Percentiles rank a stretch among this genome's conserved stretches.
phyloP scores from a whole-genome alignment of 2,113 vertebrate species.

The Globicephala melas region DNA sequence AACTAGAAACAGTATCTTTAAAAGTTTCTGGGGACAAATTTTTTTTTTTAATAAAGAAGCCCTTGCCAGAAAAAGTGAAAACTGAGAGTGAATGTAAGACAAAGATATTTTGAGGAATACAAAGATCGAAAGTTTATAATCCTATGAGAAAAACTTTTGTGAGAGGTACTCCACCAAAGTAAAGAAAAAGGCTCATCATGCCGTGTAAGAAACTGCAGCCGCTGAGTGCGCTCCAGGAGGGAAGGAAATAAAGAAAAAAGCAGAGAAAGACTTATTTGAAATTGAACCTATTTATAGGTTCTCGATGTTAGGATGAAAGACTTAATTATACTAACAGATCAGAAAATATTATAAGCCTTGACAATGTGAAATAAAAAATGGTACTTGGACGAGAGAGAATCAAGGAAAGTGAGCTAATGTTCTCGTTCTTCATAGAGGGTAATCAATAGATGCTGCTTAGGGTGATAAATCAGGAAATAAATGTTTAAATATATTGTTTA shows the following conservation, averaged over 20 bases:
- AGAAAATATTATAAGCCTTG: neutral
- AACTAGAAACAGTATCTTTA: neutral
- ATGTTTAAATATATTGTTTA: neutral
- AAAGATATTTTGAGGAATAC: neutral
- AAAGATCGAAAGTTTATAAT: neutral
- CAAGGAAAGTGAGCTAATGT: neutral
- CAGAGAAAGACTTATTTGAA: neutral
- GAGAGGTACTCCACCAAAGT: neutral
- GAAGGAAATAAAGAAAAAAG: neutral
- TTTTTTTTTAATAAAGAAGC: neutral
- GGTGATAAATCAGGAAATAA: neutral
- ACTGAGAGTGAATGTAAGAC: neutral
- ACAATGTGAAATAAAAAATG: neutral
- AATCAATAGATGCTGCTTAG: neutral
- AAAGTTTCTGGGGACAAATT: neutral
- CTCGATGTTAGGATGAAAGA: constrained; percentile 9
- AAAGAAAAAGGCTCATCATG: neutral
- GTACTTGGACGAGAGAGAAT: neutral
- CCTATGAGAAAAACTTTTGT: neutral
- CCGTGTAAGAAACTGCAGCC: fast-evolving
- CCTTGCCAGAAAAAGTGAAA: neutral
- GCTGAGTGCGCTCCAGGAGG: neutral
- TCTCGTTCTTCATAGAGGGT: neutral
- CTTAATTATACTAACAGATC: neutral
- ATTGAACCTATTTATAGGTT: constrained; percentile 9